Base-by-base conservation (phyloP, 2,888 invertebrate genomes). In the Enchytraeus crypticus region DNA sequence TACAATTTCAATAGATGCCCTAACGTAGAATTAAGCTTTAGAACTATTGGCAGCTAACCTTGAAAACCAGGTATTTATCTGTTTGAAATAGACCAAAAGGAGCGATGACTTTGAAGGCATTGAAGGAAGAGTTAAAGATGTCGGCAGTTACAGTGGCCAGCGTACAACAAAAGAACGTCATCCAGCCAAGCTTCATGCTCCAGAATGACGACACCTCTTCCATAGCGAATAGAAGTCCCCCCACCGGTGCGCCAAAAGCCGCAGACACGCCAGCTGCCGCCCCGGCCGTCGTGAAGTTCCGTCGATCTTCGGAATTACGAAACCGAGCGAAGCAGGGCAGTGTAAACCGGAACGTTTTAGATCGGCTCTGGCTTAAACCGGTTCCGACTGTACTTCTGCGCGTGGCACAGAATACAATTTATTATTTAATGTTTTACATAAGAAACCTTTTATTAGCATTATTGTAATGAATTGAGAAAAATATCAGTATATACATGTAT, bases 121-220 rank as follows among this genome's bases (percentile, higher is more conserved):
- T 56, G 58, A 71, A 68, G 29, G 69, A 66, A 0, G 66, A 59
- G 60, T 70, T 68, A 57, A 71, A 57, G 8, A 70, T 53, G 45
- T 62, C 60, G 27, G 71, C 66, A 11, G 62, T 61, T 30, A 59
- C 59, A 4, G 69, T 61, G 49, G 71, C 67, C 21, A 76, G 53
- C 60, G 73, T 72, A 47, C 73, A 73, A 51, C 74, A 73, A 45
- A 76, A 75, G 63, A 77, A 77, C 5, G 72, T 71, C 65, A 73
- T 71, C 75, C 76, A 77, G 3, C 73, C 71, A n/a, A 77, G 64
- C 5, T 67, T 64, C 51, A 68, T 69, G 29, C 71, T 71, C 76
- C 76, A 76, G 66, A 74, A 72, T 11, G 75, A 74, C 2, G 74
- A 72, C 32, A 76, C 71, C 64, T 76, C 76, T 61, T 76, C 76